Evolutionary conservation across 2,888 invertebrate genomes (phyloP), one percentile per base, ranked within the genome.

Genomic region (Acronicta leporina): DNA sequence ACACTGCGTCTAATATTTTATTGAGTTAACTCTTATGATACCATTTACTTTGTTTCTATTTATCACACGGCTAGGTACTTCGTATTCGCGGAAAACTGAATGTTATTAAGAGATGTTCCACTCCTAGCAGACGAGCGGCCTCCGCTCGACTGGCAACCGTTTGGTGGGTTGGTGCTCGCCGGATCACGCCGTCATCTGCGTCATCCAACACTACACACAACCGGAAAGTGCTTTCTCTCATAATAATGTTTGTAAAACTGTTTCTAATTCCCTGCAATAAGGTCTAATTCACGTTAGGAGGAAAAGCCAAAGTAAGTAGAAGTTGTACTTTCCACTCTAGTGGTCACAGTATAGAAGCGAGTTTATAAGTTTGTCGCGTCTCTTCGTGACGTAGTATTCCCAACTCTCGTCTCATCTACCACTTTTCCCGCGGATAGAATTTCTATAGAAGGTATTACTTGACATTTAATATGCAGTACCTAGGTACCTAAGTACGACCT

Each of bases 201-300:
- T 94, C 94, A 93, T 91, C 86, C 89, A 82, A 83, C 82, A 83
- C 82, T 77, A 67, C 88, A 83, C 87, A 90, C 89, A 85, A 89
- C 89, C 91, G 89, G 90, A 93, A 92, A 91, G 93, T 92, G 91
- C 94, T 94, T 94, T 94, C 94, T 94, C 93, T 92, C 89, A 73
- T 57, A 68, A 57, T 70, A 55, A 56, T 61, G 55, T 62, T 58
- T 63, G 83, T 68, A 89, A 88, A 90, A 86, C 76, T 73, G 63
- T 68, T 83, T 80, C 71, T 91, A 89, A 64, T 66, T 35, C 85
- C 69, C 59, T 55, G 69, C 67, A 68, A 71, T 89, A 92, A 86
- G 82, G 89, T 86, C 76, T 78, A 87, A 62, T 57, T 72, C 54
- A 25, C 57, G 11, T 67, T 60, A 15, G 43, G 42, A 33, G 20